phyloP scores from a whole-genome alignment of 2,797 vertebrate species.

The Trematomus bernacchii region DNA sequence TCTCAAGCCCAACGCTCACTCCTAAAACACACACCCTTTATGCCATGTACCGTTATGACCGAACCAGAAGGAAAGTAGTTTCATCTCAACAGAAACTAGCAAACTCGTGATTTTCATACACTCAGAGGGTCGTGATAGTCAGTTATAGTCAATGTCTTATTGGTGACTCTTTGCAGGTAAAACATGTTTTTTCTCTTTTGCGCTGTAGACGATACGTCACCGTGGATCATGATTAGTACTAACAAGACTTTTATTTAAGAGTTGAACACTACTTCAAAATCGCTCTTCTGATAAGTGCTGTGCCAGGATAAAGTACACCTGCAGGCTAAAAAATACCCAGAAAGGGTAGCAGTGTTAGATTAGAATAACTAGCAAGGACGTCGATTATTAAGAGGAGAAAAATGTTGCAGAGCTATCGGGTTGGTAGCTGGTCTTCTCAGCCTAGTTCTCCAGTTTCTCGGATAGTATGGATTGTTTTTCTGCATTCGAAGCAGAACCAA shows the following conservation, averaged over 20 bases:
- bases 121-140: constrained; percentile 18
- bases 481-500: constrained; percentile 30
- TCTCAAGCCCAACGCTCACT: constrained; percentile 28
- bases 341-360: constrained; percentile 11
- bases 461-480: constrained; percentile 24
- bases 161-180: constrained; percentile 9
- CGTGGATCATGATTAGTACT: not conserved
- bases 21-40: constrained; percentile 3
- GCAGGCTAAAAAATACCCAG: not conserved
- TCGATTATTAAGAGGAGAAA: not conserved
- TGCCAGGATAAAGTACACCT: not conserved
- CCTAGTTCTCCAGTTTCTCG: constrained; percentile 50
- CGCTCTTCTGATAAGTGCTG: constrained; percentile 22
- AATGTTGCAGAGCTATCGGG: constrained; percentile 43
- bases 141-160: constrained; percentile 9
- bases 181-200: constrained; percentile 3
- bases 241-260: not conserved
- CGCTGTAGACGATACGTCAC: not conserved
- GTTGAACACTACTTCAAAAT: not conserved
- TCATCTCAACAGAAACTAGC: constrained; percentile 13
- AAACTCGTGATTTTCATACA: not conserved
- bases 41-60: constrained; percentile 34
- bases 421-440: constrained; percentile 80
- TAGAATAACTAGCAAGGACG: not conserved
- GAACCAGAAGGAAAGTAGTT: constrained; percentile 17